Evolutionary conservation across 2,797 vertebrate genomes (phyloP).

Genomic region (Mormyrops attenuatus): DNA sequence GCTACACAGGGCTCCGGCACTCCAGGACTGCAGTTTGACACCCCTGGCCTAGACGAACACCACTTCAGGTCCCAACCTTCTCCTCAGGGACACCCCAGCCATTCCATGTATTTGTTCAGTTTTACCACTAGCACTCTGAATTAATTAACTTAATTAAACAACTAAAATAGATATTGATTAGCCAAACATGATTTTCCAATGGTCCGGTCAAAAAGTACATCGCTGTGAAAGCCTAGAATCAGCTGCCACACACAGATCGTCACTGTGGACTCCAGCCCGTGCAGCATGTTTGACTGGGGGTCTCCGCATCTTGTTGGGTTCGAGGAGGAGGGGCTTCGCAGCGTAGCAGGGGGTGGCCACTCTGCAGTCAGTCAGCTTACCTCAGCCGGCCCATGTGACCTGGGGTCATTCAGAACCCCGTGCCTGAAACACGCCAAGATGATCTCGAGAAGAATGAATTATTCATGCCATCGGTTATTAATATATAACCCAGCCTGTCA

Average conservation of each 20-base stretch:
- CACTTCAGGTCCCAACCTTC: neutral
- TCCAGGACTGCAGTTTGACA: too few species aligned
- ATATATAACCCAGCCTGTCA: slow-evolving; percentile 8
- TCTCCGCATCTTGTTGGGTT: neutral
- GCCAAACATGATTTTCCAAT: neutral
- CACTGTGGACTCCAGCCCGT: neutral
- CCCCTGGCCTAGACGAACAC: neutral
- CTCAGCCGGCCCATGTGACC: neutral
- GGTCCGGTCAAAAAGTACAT: neutral
- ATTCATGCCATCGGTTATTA: slow-evolving; percentile 33
- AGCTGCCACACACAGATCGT: neutral
- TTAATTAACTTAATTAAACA: neutral
- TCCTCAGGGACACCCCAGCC: neutral
- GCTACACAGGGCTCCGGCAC: too few species aligned
- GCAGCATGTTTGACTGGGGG: neutral
- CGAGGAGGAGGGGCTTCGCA: neutral
- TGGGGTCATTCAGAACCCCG: neutral
- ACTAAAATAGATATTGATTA: neutral
- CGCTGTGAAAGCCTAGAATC: neutral
- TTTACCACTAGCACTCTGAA: neutral
- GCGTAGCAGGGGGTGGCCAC: neutral
- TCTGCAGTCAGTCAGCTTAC: neutral
- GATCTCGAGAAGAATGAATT: slow-evolving; percentile 30
- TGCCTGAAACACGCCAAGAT: neutral
- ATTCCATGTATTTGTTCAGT: neutral